Base-by-base conservation (phyloP, 2,888 invertebrate species). In the Sarcophaga subvicina region DNA sequence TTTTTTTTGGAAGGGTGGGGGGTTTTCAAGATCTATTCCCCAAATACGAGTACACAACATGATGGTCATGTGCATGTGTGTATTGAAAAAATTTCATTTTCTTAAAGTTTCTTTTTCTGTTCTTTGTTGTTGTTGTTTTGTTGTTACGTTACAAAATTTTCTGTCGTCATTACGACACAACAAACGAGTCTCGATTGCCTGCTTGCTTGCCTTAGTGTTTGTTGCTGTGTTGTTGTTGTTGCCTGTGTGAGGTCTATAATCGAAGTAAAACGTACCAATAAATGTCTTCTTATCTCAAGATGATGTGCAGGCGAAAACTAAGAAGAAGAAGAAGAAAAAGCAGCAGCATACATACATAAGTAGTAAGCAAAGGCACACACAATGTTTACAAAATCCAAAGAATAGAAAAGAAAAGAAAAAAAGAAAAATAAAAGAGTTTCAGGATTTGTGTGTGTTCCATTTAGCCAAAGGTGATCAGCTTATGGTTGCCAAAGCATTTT, bases 401-500 rank as follows among this genome's bases (percentile, higher is more conserved):
- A 37, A 37, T 37, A 37, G 37, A 37, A 6, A 37, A 37, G 6
- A 37, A 37, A 37, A 37, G 0, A 8, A 37, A 22, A 22, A 22
- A 22, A 22, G 22, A 22, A 22, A 22, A 37, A 37, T 8, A 37
- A 59, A 59, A n/a, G 59, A 59, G 59, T 59, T 59, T 10, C 2
- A 37, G 37, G 37, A 37, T 37, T 37, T 37, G 37, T 37, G 37
- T 37, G 37, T 11, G n/a, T 60, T 20, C 64, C 80, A 70, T 64
- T 79, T 83, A 75, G 80, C 75, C 70, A 70, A 85, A 87, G 86
- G 86, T 87, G 86, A 87, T 87, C 86, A 79, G 84, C 79, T 86
- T 86, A 86, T 86, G 83, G 86, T 80, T 86, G 76, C 78, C 84
- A 87, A 79, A 87, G 84, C 70, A 78, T 83, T 83, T 86, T 83